Evolutionary conservation across 2,888 invertebrate genomes (phyloP), one percentile per base, ranked within the genome.

Genomic region (Graphium colonna): DNA sequence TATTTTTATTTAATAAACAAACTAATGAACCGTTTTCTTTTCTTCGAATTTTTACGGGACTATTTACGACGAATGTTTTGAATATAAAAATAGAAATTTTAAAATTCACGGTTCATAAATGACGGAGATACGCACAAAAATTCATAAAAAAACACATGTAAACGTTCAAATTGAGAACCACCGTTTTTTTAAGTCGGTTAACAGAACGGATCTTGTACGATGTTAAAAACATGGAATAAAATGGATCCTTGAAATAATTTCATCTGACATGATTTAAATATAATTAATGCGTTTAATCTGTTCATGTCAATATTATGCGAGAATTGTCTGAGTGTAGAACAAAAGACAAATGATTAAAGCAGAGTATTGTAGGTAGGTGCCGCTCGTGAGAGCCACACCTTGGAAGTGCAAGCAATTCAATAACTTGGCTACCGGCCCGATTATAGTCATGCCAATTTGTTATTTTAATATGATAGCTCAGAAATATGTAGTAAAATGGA

Each of bases 331-430:
- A 58, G 44, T 52, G 49, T 51, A 55, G 60, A 58, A 63, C 59
- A 71, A 75, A 69, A 75, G 73, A 72, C 73, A 74, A 79, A 74
- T 69, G 65, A 65, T 63, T 58, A 67, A 73, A 69, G 66, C 68
- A 74, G 72, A 75, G 68, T 61, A 60, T 59, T 60, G 55, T 67
- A 62, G 60, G 65, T 57, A 60, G 65, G 66, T 67, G 65, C 39
- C 49, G 69, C 68, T 81, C 87, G 87, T 86, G 87, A 82, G 72
- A 68, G 83, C 80, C 87, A 75, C 86, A 68, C 86, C 87, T 78
- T 73, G 68, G 66, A 72, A 74, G 69, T 69, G 64, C 63, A 60
- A 67, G 79, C 79, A 81, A 82, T 82, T 82, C 75, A 72, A 71
- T 75, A 75, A 70, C 79, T 81, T 76, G 73, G 65, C 69, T 73